A percentile compares a stretch with the other conserved stretches of the same genome.
Evolutionary conservation across 2,888 invertebrate genomes (phyloP).

Genomic region (Stegana nigrithorax): DNA sequence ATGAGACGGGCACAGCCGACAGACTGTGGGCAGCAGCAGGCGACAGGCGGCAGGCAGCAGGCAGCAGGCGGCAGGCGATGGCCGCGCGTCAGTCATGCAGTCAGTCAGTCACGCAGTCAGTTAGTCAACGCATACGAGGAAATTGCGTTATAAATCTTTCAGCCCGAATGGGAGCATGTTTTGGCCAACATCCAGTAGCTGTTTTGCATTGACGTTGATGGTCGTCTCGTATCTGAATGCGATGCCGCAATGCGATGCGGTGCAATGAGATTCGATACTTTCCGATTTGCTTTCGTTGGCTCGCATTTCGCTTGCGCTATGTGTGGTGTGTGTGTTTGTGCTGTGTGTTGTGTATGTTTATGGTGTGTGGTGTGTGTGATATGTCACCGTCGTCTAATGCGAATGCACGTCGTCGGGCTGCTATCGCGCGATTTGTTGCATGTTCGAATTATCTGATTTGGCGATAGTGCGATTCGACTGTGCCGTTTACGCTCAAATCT

Average conservation of each 20-base stretch:
- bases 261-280: not conserved
- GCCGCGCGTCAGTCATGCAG: not conserved
- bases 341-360: not conserved
- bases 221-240: not conserved
- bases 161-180: not conserved
- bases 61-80: not conserved
- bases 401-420: not conserved
- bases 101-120: not conserved
- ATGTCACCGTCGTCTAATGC: not conserved
- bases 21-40: too few species aligned
- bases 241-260: not conserved
- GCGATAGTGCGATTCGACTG: slow-evolving; percentile 10
- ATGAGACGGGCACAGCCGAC: too few species aligned
- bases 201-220: slow-evolving; percentile 19
- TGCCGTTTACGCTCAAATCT: too few species aligned
- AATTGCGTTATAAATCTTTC: slow-evolving; percentile 51
- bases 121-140: slow-evolving; percentile 31
- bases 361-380: not conserved
- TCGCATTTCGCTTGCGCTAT: not conserved
- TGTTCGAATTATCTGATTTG: slow-evolving; percentile 54
- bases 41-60: too few species aligned
- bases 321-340: not conserved
- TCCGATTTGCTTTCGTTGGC: not conserved
- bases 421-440: slow-evolving; percentile 52
- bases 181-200: slow-evolving; percentile 16